phyloP scores from a whole-genome alignment of 2,888 invertebrate genomes.

The Leucania comma region DNA sequence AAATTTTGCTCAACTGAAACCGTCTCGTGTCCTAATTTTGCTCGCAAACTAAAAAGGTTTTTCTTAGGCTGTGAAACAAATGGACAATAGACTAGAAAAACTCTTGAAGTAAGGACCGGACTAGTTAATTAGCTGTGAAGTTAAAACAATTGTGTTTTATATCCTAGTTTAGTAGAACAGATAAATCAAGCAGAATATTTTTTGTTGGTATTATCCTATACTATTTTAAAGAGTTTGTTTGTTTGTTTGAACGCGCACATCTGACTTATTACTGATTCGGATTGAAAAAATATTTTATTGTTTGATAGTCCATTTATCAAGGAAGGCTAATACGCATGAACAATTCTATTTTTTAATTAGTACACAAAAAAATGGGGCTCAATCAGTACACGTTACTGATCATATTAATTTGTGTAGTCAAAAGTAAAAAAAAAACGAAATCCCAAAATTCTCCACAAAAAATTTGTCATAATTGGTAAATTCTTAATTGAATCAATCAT shows the following conservation, averaged over 20 bases:
- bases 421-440: no score
- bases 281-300: no score
- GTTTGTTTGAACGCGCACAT: not conserved
- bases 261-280: no score
- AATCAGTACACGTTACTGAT: no score
- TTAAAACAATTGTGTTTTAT: slow-evolving; percentile 24
- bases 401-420: no score
- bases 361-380: no score
- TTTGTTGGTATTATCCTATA: not conserved
- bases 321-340: no score
- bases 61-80: not conserved
- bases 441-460: no score
- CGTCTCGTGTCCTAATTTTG: not conserved
- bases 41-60: not conserved
- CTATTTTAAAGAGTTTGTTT: not conserved
- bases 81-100: slow-evolving; percentile 8
- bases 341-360: no score
- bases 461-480: no score
- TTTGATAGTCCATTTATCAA: no score
- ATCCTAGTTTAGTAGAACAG: not conserved
- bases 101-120: not conserved
- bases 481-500: no score
- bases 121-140: slow-evolving; percentile 32
- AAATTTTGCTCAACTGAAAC: not conserved
- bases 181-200: not conserved